phyloP scores from a whole-genome alignment of 2,113 vertebrate species.

The Notechis scutatus region DNA sequence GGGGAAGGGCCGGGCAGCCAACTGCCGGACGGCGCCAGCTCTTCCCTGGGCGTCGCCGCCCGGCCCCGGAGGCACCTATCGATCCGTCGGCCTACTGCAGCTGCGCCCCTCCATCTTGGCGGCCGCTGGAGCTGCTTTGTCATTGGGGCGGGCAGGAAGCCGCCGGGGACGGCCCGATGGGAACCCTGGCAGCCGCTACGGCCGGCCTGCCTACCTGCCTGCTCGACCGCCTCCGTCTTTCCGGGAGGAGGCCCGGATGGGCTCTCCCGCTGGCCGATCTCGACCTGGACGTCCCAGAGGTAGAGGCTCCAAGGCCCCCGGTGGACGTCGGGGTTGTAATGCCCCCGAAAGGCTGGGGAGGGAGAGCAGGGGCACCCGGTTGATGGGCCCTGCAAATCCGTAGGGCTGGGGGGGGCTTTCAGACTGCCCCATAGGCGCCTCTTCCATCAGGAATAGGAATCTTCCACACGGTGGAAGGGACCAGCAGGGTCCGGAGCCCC shows the following conservation, averaged over 20 bases:
- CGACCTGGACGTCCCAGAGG: neutral
- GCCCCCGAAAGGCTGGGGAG: neutral
- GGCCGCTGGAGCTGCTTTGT: slow-evolving; percentile 54
- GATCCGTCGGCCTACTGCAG: slow-evolving; percentile 33
- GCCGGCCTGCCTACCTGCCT: neutral
- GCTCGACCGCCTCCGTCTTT: neutral
- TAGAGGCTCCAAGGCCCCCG: neutral
- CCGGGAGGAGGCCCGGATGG: neutral
- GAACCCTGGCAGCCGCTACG: neutral
- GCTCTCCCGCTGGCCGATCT: neutral
- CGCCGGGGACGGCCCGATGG: slow-evolving; percentile 42
- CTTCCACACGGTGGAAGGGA: neutral
- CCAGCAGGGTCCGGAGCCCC: neutral
- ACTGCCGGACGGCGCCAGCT: neutral
- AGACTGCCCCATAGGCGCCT: neutral
- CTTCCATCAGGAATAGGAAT: neutral
- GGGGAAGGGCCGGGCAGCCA: neutral
- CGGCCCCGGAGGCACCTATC: slow-evolving; percentile 29
- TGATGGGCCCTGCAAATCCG: neutral
- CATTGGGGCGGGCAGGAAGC: slow-evolving; percentile 49
- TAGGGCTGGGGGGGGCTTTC: neutral
- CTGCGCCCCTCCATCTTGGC: slow-evolving; percentile 27
- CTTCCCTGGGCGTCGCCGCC: neutral
- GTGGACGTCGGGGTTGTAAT: neutral
- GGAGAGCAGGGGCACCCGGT: neutral